Percentiles rank a stretch among this genome's conserved stretches.
Conservation (phyloP, 2,113 vertebrate genomes). For the Dromas ardeola region DNA sequence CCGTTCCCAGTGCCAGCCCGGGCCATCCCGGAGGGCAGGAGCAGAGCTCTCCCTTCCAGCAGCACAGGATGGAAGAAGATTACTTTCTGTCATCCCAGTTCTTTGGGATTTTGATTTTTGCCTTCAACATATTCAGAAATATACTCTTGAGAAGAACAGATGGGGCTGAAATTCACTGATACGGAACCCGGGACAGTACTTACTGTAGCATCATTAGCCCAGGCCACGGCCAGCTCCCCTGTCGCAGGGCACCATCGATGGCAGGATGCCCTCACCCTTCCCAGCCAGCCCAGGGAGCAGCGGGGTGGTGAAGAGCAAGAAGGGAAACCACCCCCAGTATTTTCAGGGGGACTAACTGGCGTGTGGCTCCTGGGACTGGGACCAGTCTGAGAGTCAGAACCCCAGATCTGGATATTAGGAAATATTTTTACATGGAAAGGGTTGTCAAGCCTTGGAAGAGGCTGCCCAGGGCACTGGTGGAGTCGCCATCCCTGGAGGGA, state of each 20-base stretch:
- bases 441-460: too few species aligned
- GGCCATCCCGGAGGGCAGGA: neutral
- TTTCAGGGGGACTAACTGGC: neutral
- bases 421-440: too few species aligned
- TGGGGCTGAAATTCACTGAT: neutral
- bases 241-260: accelerated
- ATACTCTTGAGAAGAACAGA: neutral
- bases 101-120: neutral
- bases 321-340: neutral
- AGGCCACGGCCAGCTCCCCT: neutral
- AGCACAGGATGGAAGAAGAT: constrained; percentile 12
- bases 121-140: neutral
- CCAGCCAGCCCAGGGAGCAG: neutral
- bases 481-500: too few species aligned
- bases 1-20: neutral
- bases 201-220: neutral
- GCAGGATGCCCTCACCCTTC: neutral
- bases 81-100: neutral
- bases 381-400: neutral
- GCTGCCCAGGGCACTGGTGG: too few species aligned
- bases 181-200: neutral
- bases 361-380: neutral
- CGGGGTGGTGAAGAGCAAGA: neutral
- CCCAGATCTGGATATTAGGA: neutral
- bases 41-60: neutral